Evolutionary conservation across 2,888 invertebrate genomes (phyloP).

Genomic region (Xanthorhoe spadicearia): DNA sequence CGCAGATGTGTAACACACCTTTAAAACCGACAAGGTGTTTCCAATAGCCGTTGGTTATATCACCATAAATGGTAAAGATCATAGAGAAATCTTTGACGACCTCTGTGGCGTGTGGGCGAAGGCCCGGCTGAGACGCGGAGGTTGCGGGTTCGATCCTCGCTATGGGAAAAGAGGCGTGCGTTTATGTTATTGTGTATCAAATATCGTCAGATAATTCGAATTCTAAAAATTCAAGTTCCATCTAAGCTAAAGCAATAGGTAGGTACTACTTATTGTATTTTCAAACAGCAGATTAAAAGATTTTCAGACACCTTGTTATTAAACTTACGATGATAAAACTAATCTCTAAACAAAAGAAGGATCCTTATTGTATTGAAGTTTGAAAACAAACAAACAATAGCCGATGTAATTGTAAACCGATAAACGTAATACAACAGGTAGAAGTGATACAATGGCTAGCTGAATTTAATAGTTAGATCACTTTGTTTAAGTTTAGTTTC

Average conservation of each 20-base stretch:
- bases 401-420: constrained; percentile 10
- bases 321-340: constrained; percentile 7
- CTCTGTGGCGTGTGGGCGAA: no score
- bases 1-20: constrained; percentile 74
- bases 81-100: no score
- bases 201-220: no score
- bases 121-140: no score
- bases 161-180: no score
- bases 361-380: constrained; percentile 7
- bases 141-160: no score
- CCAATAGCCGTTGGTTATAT: constrained; percentile 13
- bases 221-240: no score
- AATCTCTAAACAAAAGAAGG: constrained; percentile 17
- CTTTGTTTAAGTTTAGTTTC: background rate
- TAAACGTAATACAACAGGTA: constrained; percentile 12
- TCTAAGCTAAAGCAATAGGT: background rate
- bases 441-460: constrained; percentile 11
- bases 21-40: constrained; percentile 54
- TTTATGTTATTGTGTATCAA: no score
- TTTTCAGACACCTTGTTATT: constrained; percentile 4
- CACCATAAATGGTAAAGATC: constrained; percentile 11
- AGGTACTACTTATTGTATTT: background rate
- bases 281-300: constrained; percentile 10
- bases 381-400: constrained; percentile 20
- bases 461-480: background rate